Percentiles rank a stretch among this genome's conserved stretches.
Conservation (phyloP, 2,797 vertebrate genomes). For the Telmatherina bonti region DNA sequence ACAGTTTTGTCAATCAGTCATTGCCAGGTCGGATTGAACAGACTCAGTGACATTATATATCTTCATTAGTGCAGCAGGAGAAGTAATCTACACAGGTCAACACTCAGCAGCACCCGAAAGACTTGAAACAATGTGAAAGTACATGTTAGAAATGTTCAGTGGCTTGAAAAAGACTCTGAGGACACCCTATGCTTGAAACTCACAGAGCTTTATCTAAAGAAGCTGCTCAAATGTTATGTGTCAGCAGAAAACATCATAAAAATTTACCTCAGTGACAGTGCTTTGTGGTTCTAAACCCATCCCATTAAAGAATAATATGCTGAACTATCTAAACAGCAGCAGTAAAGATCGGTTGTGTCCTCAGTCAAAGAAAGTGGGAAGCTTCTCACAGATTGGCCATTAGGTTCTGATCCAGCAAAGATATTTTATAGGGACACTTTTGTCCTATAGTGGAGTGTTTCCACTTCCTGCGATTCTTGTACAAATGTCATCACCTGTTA, state of each 20-base stretch:
- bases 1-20: constrained; percentile 10
- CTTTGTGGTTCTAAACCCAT: constrained; percentile 7
- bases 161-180: background rate
- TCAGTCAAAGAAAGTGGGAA: background rate
- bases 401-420: constrained; percentile 21
- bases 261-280: background rate
- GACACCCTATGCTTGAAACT: background rate
- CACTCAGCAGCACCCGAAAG: background rate
- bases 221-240: background rate
- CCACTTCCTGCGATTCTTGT: constrained; percentile 14
- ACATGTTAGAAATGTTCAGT: background rate
- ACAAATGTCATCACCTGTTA: constrained; percentile 21
- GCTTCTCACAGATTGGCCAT: background rate
- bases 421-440: constrained; percentile 2
- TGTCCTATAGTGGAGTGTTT: background rate
- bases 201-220: constrained; percentile 10
- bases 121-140: constrained; percentile 3
- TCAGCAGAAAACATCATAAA: constrained; percentile 12
- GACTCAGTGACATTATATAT: background rate
- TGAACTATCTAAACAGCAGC: constrained; percentile 9
- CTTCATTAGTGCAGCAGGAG: constrained; percentile 4
- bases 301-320: constrained; percentile 10
- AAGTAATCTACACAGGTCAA: constrained; percentile 5
- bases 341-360: constrained; percentile 10
- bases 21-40: background rate